Percentiles rank a stretch among this genome's conserved stretches.
phyloP scores from a whole-genome alignment of 2,113 vertebrate species.

The Bubo bubo region DNA sequence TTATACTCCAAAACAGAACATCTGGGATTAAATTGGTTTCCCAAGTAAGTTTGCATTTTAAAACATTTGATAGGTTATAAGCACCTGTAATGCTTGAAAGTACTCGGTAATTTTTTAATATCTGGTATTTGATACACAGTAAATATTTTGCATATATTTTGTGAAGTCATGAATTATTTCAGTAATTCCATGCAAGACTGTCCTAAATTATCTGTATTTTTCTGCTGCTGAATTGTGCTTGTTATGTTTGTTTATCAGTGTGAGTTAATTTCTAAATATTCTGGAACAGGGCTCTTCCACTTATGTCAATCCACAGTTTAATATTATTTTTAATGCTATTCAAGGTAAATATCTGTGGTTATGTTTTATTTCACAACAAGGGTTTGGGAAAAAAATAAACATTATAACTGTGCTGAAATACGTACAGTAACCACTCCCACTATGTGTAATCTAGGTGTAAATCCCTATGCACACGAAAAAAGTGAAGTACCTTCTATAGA shows the following conservation, averaged over 20 bases:
- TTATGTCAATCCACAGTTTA: not conserved
- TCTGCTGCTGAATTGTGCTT: not conserved
- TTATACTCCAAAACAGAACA: slow-evolving; percentile 97
- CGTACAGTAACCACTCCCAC: not conserved
- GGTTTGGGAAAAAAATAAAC: not conserved
- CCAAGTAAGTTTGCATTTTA: slow-evolving; percentile 84
- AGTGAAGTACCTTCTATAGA: not conserved
- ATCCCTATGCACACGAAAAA: not conserved
- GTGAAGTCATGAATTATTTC: not conserved
- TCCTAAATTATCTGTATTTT: not conserved
- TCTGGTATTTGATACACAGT: not conserved
- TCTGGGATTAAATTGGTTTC: slow-evolving; percentile 98
- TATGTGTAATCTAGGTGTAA: not conserved
- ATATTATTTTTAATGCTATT: not conserved
- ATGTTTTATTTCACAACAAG: not conserved
- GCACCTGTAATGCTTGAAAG: not conserved
- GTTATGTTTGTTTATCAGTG: not conserved
- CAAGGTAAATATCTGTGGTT: not conserved
- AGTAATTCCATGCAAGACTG: not conserved
- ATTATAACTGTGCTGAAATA: not conserved
- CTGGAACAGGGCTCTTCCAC: not conserved
- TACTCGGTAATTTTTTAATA: not conserved
- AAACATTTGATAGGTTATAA: not conserved
- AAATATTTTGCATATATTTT: not conserved
- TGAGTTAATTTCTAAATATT: not conserved